These are phyloP conservation scores for Galbula dea DNA, from an alignment of 2,113 vertebrate species.

Conservation along the genomic window DNA sequence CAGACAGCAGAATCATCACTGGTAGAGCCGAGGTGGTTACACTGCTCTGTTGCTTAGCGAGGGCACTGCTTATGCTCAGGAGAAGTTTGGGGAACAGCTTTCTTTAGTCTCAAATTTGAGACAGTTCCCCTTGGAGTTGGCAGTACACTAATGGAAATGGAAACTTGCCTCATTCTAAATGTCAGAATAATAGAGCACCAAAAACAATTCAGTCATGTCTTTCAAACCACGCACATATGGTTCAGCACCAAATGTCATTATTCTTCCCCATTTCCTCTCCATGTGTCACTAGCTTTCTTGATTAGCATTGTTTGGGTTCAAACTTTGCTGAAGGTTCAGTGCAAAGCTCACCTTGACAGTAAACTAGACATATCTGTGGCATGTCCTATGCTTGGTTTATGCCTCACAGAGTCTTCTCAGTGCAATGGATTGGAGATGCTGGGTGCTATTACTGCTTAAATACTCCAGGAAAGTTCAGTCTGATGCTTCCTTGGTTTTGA, in stretches of 20 bases:
- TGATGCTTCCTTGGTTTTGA: neutral
- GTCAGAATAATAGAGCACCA: conserved; percentile 85
- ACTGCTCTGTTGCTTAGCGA: conserved; percentile 63
- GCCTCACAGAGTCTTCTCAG: neutral
- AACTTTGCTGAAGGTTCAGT: conserved; percentile 43
- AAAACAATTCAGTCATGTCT: conserved; percentile 87
- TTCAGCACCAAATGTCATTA: conserved; percentile 83
- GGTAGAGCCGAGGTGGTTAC: neutral
- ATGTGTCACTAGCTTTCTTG: conserved; percentile 62
- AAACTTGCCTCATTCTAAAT: conserved; percentile 85
- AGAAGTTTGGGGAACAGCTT: conserved; percentile 83
- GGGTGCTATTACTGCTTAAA: neutral
- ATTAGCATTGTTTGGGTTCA: conserved; percentile 68
- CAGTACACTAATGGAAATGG: conserved; percentile 86
- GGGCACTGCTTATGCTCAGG: conserved; percentile 72
- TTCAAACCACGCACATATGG: conserved; percentile 87
- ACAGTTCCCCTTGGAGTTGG: conserved; percentile 83
- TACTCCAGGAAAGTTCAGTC: neutral
- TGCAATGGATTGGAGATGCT: neutral
- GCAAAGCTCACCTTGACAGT: conserved; percentile 45
- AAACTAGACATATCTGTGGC: neutral
- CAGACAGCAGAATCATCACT: neutral
- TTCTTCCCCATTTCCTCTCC: conserved; percentile 72
- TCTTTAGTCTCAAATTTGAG: conserved; percentile 83
- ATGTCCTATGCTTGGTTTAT: neutral